These are phyloP conservation scores for Pterostichus niger DNA, from an alignment of 2,888 invertebrate species.

Conservation along the genomic window DNA sequence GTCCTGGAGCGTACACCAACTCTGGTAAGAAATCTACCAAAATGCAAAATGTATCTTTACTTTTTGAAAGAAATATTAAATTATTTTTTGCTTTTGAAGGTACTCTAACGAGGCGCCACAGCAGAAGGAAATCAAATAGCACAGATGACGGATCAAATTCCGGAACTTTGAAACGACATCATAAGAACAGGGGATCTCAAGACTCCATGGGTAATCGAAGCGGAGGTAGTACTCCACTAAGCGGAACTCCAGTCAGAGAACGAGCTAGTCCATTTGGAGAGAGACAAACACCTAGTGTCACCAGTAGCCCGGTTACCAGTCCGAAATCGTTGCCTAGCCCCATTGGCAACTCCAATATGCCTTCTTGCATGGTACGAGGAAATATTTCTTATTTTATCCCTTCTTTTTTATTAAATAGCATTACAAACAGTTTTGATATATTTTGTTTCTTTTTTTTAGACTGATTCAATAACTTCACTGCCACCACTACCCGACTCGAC, in stretches of 20 bases:
- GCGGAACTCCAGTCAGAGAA: conserved; percentile 79
- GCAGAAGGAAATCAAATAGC: conserved; percentile 77
- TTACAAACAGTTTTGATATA: neutral
- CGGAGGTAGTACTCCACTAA: conserved; percentile 78
- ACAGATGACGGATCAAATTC: conserved; percentile 75
- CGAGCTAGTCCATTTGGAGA: conserved; percentile 77
- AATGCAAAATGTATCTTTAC: too few relatives aligned
- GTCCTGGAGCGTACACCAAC: conserved; percentile 73
- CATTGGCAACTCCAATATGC: conserved; percentile 70
- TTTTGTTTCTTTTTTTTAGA: conserved; percentile 73
- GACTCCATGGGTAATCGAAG: conserved; percentile 78
- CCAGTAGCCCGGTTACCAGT: conserved; percentile 72
- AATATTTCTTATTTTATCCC: neutral
- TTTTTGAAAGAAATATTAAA: neutral
- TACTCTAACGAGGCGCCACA: conserved; percentile 79
- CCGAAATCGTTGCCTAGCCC: conserved; percentile 55
- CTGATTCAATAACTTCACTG: conserved; percentile 80
- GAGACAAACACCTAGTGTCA: conserved; percentile 73
- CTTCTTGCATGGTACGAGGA: conserved; percentile 74
- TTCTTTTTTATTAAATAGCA: neutral
- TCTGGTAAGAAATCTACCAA: conserved; percentile 38
- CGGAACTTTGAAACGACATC: conserved; percentile 81
- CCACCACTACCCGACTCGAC: conserved; percentile 79
- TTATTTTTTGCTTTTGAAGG: conserved; percentile 68
- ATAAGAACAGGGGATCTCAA: conserved; percentile 78